These are phyloP conservation scores for Channallabes apus DNA, from an alignment of 2,797 vertebrate species.

Conservation along the genomic window DNA sequence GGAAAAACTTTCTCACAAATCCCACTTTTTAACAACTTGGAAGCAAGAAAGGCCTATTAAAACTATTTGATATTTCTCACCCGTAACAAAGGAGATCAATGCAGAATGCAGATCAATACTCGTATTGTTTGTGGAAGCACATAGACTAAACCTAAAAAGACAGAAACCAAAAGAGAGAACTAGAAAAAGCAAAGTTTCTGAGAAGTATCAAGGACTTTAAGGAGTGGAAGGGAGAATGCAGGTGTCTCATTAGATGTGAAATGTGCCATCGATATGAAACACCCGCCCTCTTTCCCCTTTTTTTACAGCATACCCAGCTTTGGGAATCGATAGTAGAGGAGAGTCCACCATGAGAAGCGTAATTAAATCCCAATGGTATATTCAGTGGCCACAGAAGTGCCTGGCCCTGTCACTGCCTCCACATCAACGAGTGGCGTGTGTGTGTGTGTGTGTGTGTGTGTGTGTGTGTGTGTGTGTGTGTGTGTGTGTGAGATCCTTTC, in stretches of 20 bases:
- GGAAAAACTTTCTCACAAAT: neutral
- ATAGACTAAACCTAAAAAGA: slow-evolving; percentile 55
- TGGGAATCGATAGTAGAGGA: slow-evolving; percentile 69
- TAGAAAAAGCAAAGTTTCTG: slow-evolving; percentile 58
- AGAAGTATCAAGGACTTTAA: slow-evolving; percentile 66
- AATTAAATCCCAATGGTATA: slow-evolving; percentile 75
- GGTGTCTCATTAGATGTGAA: slow-evolving; percentile 77
- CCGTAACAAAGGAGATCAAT: slow-evolving; percentile 60
- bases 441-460: slow-evolving; percentile 18
- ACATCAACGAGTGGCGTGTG: slow-evolving; percentile 61
- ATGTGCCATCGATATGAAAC: slow-evolving; percentile 72
- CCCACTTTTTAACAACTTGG: neutral
- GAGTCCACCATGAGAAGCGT: slow-evolving; percentile 63
- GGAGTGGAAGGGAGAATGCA: slow-evolving; percentile 64
- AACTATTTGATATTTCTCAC: slow-evolving; percentile 53
- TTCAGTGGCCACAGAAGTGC: slow-evolving; percentile 58
- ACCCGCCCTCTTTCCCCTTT: slow-evolving; percentile 43
- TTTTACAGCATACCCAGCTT: slow-evolving; percentile 60
- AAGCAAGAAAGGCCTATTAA: neutral
- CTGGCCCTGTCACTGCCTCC: slow-evolving; percentile 61
- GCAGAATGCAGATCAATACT: slow-evolving; percentile 11
- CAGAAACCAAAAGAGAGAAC: slow-evolving; percentile 40
- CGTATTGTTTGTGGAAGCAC: slow-evolving; percentile 66
- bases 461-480: neutral
- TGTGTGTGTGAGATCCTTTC: neutral